Conservation (phyloP, 2,113 vertebrate genomes). For the Megaleporinus macrocephalus region DNA sequence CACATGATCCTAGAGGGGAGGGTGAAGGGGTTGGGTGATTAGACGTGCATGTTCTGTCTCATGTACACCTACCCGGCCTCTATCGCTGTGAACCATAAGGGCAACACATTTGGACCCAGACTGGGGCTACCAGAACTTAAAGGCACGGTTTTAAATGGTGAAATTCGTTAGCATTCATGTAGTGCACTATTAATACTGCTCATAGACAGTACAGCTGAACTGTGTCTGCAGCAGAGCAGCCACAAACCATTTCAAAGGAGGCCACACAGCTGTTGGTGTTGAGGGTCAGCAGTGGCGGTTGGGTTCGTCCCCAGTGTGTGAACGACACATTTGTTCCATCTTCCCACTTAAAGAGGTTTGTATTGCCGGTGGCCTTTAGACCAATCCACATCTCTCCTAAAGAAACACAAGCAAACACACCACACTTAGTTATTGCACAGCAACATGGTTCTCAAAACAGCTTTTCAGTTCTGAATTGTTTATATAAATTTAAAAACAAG, state of each 20-base stretch:
- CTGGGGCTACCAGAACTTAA: too few species aligned
- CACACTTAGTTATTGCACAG: background rate
- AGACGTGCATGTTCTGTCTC: background rate
- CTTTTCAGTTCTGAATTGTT: background rate
- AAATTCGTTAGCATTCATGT: background rate
- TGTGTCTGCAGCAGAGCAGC: constrained; percentile 19
- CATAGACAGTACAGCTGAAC: background rate
- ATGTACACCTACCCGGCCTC: too few species aligned
- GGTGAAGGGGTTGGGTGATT: too few species aligned
- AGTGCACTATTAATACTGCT: too few species aligned
- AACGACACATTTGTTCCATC: constrained; percentile 80
- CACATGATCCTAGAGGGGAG: constrained; percentile 78
- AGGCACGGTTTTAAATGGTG: background rate
- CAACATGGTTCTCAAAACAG: too few species aligned
- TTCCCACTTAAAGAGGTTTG: constrained; percentile 84
- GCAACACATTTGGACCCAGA: too few species aligned
- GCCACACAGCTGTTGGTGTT: constrained; percentile 83
- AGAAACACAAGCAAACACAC: constrained; percentile 32
- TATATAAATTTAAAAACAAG: too few species aligned
- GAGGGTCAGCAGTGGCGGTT: constrained; percentile 77
- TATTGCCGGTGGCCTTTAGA: constrained; percentile 72
- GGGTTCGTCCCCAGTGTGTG: constrained; percentile 86
- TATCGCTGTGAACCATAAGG: too few species aligned
- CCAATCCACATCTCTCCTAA: constrained; percentile 87
- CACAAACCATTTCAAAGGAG: constrained; percentile 83